These are phyloP conservation scores for Caretta caretta DNA, from an alignment of 2,113 vertebrate species.

Conservation along the genomic window DNA sequence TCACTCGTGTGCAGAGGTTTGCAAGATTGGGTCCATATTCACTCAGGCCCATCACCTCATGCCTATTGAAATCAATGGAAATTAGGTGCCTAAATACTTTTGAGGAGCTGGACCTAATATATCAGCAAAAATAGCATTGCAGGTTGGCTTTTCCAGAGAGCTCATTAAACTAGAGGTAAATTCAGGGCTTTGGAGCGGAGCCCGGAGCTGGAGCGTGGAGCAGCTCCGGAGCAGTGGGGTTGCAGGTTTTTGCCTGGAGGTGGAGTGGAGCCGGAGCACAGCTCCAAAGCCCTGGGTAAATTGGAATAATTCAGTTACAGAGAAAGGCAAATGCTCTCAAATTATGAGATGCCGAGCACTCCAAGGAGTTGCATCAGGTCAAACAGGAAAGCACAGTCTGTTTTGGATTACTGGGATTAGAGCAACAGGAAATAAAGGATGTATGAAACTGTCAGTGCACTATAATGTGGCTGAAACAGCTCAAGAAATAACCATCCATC, in stretches of 20 bases:
- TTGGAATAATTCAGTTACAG: background rate
- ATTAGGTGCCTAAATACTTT: background rate
- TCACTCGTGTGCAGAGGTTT: background rate
- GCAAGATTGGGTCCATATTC: background rate
- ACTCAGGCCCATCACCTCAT: background rate
- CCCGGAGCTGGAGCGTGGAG: too few species aligned
- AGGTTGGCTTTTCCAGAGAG: background rate
- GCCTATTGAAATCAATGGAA: background rate
- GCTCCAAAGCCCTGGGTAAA: background rate
- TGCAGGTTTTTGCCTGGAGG: too few species aligned
- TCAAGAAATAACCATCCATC: background rate
- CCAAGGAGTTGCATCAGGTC: background rate
- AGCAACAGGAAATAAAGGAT: background rate
- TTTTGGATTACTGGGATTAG: background rate
- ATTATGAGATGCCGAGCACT: background rate
- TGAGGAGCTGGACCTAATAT: background rate
- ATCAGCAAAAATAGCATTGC: background rate
- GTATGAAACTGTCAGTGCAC: background rate
- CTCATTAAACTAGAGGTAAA: background rate
- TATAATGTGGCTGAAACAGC: background rate
- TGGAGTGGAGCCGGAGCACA: too few species aligned
- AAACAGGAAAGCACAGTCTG: background rate
- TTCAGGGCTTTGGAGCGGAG: too few species aligned
- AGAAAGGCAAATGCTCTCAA: background rate
- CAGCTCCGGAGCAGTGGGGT: too few species aligned